Evolutionary conservation across 2,888 invertebrate genomes (phyloP).

Genomic region (Apamea crenata): DNA sequence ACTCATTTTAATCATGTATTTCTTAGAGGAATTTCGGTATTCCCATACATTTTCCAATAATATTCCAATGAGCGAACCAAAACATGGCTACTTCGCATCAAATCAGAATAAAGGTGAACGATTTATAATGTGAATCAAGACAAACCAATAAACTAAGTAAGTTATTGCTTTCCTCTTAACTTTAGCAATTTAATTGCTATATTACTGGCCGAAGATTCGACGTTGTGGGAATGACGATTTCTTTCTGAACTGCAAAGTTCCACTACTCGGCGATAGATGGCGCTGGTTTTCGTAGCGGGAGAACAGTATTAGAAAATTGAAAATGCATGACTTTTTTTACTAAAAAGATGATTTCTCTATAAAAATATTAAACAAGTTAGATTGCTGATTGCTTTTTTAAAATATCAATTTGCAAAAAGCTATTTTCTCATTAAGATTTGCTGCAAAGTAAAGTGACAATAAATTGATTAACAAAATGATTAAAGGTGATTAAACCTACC

Average conservation of each 20-base stretch:
- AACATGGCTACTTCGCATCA: conserved; percentile 35
- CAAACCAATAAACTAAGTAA: conserved; percentile 78
- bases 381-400: neutral
- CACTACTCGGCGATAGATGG: conserved; percentile 81
- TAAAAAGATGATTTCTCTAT: neutral
- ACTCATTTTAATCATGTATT: neutral
- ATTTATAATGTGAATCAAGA: conserved; percentile 74
- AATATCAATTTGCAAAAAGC: neutral
- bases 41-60: conserved; percentile 14
- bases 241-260: conserved; percentile 42
- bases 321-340: neutral
- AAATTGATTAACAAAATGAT: neutral
- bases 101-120: conserved; percentile 64
- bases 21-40: neutral
- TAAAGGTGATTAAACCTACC: neutral
- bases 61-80: conserved; percentile 16
- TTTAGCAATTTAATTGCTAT: conserved; percentile 80
- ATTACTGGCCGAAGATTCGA: conserved; percentile 69
- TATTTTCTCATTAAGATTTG: neutral
- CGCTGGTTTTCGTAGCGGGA: conserved; percentile 61
- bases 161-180: conserved; percentile 74
- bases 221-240: conserved; percentile 53
- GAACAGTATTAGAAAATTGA: neutral
- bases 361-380: neutral
- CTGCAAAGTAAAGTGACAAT: too few relatives aligned